phyloP scores from a whole-genome alignment of 2,113 vertebrate genomes.

The Clinocottus analis region DNA sequence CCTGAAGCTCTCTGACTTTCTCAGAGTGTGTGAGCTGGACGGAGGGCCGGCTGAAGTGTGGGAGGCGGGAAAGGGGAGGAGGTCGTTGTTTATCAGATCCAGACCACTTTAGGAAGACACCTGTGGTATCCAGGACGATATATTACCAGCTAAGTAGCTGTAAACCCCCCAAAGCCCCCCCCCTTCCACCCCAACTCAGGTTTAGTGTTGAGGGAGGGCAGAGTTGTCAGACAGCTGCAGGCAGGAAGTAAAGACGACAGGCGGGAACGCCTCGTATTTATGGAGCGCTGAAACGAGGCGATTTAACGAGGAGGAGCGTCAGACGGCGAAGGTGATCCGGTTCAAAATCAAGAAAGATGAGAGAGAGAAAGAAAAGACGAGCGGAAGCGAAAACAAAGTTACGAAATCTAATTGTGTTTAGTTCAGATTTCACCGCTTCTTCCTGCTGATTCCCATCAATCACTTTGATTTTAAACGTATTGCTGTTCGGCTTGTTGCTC shows the following conservation, averaged over 20 bases:
- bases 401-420: neutral
- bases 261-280: conserved; percentile 51
- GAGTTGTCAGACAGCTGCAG: conserved; percentile 63
- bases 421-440: neutral
- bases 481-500: neutral
- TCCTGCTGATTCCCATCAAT: conserved; percentile 5
- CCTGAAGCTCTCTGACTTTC: neutral
- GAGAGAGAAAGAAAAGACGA: conserved; percentile 1
- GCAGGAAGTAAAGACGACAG: conserved; percentile 59
- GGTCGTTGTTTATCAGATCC: conserved; percentile 78
- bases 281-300: conserved; percentile 30
- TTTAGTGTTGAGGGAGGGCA: conserved; percentile 52
- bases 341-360: conserved; percentile 25
- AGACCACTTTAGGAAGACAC: conserved; percentile 81
- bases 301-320: conserved; percentile 19
- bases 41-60: conserved; percentile 16
- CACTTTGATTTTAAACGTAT: neutral
- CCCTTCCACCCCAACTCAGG: conserved; percentile 21
- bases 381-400: conserved; percentile 32
- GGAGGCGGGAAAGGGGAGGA: conserved; percentile 46
- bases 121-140: conserved; percentile 77
- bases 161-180: no score
- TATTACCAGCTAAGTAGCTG: conserved; percentile 77
- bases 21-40: neutral
- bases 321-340: conserved; percentile 28